Evolutionary conservation across 2,888 invertebrate species (phyloP).

Genomic region (Eutolmus rufibarbis): DNA sequence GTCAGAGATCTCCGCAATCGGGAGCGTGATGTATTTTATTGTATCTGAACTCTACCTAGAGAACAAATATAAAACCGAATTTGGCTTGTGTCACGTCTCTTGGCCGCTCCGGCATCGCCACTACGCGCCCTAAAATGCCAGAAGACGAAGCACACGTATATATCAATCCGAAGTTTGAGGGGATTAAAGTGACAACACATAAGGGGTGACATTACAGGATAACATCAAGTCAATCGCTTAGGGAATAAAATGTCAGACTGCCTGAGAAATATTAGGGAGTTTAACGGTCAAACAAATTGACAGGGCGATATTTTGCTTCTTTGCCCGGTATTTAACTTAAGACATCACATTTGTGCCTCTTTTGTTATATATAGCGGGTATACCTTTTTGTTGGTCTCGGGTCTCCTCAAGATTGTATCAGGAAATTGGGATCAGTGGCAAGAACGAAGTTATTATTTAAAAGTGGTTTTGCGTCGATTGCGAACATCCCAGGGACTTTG

Average conservation of each 20-base stretch:
- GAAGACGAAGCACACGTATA: constrained; percentile 33
- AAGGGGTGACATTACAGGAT: constrained; percentile 44
- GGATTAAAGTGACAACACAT: constrained; percentile 47
- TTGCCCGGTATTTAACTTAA: constrained; percentile 29
- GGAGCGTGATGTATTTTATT: constrained; percentile 43
- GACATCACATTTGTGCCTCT: constrained; percentile 27
- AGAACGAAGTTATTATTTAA: constrained; percentile 40
- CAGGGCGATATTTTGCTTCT: constrained; percentile 43
- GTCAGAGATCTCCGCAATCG: neutral
- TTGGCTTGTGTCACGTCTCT: constrained; percentile 43
- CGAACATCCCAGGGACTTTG: neutral
- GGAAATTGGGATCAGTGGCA: constrained; percentile 41
- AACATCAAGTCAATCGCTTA: constrained; percentile 48
- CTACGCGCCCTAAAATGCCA: neutral
- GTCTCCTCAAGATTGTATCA: constrained; percentile 26
- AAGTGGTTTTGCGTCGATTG: constrained; percentile 19
- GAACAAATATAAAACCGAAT: constrained; percentile 38
- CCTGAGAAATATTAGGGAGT: constrained; percentile 45
- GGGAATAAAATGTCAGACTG: constrained; percentile 47
- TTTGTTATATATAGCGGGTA: neutral
- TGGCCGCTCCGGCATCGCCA: constrained; percentile 5
- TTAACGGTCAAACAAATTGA: constrained; percentile 48
- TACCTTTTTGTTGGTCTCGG: constrained; percentile 6
- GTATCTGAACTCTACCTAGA: constrained; percentile 38
- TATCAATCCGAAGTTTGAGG: constrained; percentile 39